phyloP scores from a whole-genome alignment of 2,797 vertebrate genomes.

The Vireo griseus region DNA sequence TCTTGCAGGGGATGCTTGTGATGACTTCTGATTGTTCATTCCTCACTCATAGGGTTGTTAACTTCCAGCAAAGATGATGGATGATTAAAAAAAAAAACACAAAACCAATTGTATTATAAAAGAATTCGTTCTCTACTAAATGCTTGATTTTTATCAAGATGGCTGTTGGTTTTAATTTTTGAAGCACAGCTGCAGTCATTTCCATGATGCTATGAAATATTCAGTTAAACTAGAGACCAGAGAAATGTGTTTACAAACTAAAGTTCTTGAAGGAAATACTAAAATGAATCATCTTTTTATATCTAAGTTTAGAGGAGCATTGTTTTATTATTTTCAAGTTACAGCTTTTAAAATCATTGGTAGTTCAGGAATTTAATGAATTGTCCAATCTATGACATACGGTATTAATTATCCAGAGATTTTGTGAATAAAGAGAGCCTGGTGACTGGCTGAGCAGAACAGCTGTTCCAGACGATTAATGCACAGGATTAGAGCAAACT shows the following conservation, averaged over 20 bases:
- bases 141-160: background rate
- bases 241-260: constrained; percentile 4
- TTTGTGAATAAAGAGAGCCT: background rate
- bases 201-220: constrained; percentile 11
- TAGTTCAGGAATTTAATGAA: background rate
- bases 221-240: constrained; percentile 1
- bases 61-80: background rate
- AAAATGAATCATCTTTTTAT: background rate
- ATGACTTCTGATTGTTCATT: background rate
- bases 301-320: background rate
- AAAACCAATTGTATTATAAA: background rate
- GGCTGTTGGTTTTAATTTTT: constrained; percentile 10
- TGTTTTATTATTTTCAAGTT: background rate
- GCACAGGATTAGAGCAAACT: background rate
- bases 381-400: background rate
- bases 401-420: background rate
- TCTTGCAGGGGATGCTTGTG: background rate
- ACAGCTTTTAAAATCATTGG: background rate
- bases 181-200: background rate
- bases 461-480: constrained; percentile 15
- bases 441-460: background rate
- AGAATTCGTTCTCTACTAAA: background rate
- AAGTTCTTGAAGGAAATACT: background rate
- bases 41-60: background rate
- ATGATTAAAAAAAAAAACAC: background rate